phyloP scores from a whole-genome alignment of 2,797 vertebrate species.

The Avahi laniger region DNA sequence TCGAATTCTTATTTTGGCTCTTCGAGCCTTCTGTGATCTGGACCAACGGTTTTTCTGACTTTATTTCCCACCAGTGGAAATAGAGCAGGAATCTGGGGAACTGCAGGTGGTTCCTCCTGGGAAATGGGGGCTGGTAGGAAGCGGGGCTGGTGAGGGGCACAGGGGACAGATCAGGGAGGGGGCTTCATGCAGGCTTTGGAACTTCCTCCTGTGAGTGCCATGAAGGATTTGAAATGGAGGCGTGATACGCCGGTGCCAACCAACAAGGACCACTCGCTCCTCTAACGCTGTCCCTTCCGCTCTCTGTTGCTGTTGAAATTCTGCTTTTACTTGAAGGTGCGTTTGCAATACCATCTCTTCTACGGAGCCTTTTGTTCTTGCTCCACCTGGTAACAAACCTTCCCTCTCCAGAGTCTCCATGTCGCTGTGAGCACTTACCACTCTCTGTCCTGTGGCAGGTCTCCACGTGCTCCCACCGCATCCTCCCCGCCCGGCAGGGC shows the following conservation, averaged over 20 bases:
- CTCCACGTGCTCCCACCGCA: neutral
- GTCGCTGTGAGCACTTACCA: neutral
- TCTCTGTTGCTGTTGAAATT: neutral
- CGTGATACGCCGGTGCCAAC: rapidly evolving
- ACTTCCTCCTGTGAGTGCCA: neutral
- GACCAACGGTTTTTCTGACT: neutral
- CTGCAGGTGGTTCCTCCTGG: too few relatives aligned
- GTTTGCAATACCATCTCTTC: neutral
- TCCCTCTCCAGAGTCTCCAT: neutral
- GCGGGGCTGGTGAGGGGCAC: rapidly evolving
- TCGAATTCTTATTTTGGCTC: neutral
- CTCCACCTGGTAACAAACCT: neutral
- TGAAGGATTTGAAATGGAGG: neutral
- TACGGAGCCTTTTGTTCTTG: neutral
- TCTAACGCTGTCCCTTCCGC: rapidly evolving
- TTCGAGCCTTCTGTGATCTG: neutral
- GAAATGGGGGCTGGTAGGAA: neutral
- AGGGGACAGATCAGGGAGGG: neutral
- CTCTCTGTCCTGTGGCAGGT: neutral
- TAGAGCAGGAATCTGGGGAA: neutral
- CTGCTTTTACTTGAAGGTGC: neutral
- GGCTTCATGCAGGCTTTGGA: neutral
- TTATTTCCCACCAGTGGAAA: neutral
- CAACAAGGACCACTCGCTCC: neutral
- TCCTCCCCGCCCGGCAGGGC: neutral